phyloP scores from a whole-genome alignment of 2,113 vertebrate species.

The Eptesicus fuscus region DNA sequence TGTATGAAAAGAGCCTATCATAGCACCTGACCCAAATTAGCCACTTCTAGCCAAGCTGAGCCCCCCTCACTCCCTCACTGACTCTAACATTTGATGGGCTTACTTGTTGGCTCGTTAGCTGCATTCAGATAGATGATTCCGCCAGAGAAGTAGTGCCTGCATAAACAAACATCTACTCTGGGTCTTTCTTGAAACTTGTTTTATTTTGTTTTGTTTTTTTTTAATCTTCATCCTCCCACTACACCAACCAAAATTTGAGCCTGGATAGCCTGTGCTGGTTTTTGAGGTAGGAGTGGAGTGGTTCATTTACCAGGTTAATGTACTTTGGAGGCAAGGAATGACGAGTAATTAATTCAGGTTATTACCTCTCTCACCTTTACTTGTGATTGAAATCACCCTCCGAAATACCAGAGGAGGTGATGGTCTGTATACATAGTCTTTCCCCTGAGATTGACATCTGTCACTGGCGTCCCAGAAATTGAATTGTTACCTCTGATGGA shows the following conservation, averaged over 20 bases:
- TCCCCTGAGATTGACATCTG: conserved; percentile 47
- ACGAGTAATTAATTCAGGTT: not conserved
- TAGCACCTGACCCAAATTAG: not conserved
- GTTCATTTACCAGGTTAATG: not conserved
- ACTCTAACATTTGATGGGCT: not conserved
- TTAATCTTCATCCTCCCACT: not conserved
- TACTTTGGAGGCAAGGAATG: conserved; percentile 37
- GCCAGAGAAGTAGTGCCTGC: not conserved
- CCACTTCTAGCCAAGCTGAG: not conserved
- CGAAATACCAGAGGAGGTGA: not conserved
- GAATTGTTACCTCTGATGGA: conserved; percentile 17
- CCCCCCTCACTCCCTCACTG: not conserved
- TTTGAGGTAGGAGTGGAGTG: not conserved
- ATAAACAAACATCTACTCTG: not conserved
- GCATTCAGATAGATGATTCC: not conserved
- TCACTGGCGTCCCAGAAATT: conserved; percentile 41
- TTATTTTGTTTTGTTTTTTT: not conserved
- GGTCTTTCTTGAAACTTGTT: not conserved
- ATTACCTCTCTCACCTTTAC: not conserved
- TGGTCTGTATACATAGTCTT: not conserved
- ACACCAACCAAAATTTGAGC: not conserved
- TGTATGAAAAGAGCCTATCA: not conserved
- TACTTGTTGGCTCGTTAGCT: not conserved
- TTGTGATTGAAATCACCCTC: conserved; percentile 17
- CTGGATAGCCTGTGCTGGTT: not conserved